phyloP scores from a whole-genome alignment of 2,113 vertebrate genomes.

The Tachysurus vachellii region DNA sequence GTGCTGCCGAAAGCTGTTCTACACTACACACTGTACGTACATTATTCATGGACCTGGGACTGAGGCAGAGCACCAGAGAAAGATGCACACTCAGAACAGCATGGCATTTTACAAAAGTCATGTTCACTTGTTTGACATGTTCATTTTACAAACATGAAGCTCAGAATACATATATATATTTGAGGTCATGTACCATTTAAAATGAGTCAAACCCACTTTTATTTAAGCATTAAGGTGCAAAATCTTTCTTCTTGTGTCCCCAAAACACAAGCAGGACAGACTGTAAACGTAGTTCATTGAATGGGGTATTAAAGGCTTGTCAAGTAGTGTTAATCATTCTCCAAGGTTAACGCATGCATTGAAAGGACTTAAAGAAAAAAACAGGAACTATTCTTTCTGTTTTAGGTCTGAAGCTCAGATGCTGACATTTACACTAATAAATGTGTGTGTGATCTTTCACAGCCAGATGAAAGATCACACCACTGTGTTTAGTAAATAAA shows the following conservation, averaged over 20 bases:
- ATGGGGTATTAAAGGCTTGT: background rate
- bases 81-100: background rate
- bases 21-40: conserved; percentile 5
- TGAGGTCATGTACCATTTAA: background rate
- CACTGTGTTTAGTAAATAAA: conserved; percentile 36
- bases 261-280: background rate
- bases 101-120: background rate
- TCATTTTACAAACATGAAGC: background rate
- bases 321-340: background rate
- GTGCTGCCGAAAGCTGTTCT: conserved; percentile 7
- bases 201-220: background rate
- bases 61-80: background rate
- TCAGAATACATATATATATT: background rate
- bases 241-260: background rate
- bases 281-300: background rate
- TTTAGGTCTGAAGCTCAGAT: conserved; percentile 21
- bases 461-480: conserved; percentile 34
- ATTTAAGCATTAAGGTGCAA: background rate
- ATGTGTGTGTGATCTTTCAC: too few species aligned
- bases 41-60: conserved; percentile 44
- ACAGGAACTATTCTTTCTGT: background rate
- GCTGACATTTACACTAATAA: conserved; percentile 12
- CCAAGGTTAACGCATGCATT: background rate
- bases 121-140: conserved; percentile 1
- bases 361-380: background rate